Evolutionary conservation across 2,797 vertebrate species (phyloP).

Genomic region (Poecilia gillii): DNA sequence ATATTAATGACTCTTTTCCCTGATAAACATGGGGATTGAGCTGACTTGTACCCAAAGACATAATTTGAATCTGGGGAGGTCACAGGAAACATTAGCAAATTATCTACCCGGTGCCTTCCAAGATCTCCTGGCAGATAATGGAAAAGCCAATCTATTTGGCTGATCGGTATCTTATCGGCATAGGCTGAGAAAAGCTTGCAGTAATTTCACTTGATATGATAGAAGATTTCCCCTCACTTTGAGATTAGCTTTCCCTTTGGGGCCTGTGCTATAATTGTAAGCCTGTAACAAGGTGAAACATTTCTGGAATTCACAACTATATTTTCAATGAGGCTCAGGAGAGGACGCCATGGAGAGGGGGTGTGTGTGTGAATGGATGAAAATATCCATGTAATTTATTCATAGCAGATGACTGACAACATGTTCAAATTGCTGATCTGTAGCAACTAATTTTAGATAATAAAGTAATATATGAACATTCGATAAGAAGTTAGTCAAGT

Average conservation of each 20-base stretch:
- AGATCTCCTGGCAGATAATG: constrained; percentile 82
- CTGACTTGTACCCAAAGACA: constrained; percentile 82
- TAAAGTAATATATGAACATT: not conserved
- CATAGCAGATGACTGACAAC: constrained; percentile 5
- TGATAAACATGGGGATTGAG: constrained; percentile 77
- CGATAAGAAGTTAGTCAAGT: not conserved
- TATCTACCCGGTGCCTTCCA: constrained; percentile 80
- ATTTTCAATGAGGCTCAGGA: constrained; percentile 58
- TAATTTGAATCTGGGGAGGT: constrained; percentile 84
- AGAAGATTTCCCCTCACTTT: constrained; percentile 82
- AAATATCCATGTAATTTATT: not conserved
- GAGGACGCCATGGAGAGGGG: constrained; percentile 8
- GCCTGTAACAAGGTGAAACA: constrained; percentile 80
- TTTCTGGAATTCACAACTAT: constrained; percentile 73
- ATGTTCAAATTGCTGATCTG: constrained; percentile 10
- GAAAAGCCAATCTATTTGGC: constrained; percentile 84
- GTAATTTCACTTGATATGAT: constrained; percentile 83
- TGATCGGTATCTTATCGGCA: constrained; percentile 85
- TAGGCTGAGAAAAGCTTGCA: constrained; percentile 80
- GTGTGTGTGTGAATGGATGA: constrained; percentile 22
- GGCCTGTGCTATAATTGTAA: constrained; percentile 76
- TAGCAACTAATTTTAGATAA: constrained; percentile 15
- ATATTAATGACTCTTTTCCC: constrained; percentile 76
- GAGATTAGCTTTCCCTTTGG: constrained; percentile 81
- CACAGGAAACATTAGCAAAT: constrained; percentile 88